Base-by-base conservation (phyloP, 1,140 invertebrate genomes). In the Fopius arisanus region DNA sequence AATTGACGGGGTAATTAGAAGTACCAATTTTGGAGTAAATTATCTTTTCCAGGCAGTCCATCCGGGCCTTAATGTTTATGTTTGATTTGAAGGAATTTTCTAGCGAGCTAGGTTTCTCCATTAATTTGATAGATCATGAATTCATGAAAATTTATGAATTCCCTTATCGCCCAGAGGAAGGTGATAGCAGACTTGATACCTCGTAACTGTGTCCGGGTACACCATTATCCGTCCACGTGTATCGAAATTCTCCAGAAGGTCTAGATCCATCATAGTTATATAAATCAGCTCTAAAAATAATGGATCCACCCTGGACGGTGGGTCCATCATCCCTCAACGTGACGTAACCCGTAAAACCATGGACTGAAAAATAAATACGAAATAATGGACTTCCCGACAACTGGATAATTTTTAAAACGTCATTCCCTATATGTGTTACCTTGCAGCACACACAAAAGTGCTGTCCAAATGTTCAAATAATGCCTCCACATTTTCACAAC, bases 271-370 rank as follows among this genome's bases (percentile, higher is more conserved):
- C 74, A 40, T 82, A 79, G 19, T 86, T 82, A 54, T 84, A 85
- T 5, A 93, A 80, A 75, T 89, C 87, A n/a, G 91, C 92, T 78
- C 82, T 90, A 79, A 93, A 92, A 63, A 89, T 91, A 41, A 93
- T 89, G 72, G 89, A 90, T 9, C 90, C 91, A 33, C 92, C 93
- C 59, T 90, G 81, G n/a, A 93, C 90, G 26, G 90, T 89, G 73
- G 91, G 92, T 19, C 90, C 91, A 87, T 92, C 87, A 59, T 89
- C 89, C 0, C 81, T 81, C 37, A 92, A 75, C 74, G 76, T 81
- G 21, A 90, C 81, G 74, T 82, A 77, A 70, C 70, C 77, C 5
- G 73, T 74, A 14, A 59, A 75, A 28, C 72, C 74, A 51, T 75
- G 54, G 73, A 79, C 84, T 86, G 82, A 63, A 72, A 82, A 78